These are phyloP conservation scores for Barypeithes pellucidus DNA, from an alignment of 2,888 invertebrate species.

Conservation along the genomic window DNA sequence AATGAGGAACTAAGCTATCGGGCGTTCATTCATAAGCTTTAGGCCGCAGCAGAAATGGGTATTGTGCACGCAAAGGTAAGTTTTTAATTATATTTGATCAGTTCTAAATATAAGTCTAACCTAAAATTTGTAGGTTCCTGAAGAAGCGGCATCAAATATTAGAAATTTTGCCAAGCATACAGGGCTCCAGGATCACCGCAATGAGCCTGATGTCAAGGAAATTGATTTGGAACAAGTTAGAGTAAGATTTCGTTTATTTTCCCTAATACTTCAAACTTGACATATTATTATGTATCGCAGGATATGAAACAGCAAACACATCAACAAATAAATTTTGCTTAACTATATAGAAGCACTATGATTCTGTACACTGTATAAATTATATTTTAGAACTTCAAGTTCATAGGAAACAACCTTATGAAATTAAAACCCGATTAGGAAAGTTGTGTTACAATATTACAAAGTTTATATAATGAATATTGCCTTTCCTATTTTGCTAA, in stretches of 20 bases:
- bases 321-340: no score
- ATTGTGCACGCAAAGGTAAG: slow-evolving; percentile 70
- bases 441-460: no score
- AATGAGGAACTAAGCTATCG: slow-evolving; percentile 15
- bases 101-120: slow-evolving; percentile 58
- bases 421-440: neutral
- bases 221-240: slow-evolving; percentile 74
- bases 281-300: no score
- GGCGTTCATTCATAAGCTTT: neutral
- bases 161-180: slow-evolving; percentile 52
- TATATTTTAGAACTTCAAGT: no score
- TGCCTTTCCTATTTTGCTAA: no score
- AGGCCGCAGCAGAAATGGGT: slow-evolving; percentile 64
- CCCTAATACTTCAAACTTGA: no score
- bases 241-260: slow-evolving; percentile 64
- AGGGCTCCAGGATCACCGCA: slow-evolving; percentile 51
- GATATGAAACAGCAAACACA: no score
- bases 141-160: slow-evolving; percentile 56
- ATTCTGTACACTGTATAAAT: neutral
- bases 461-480: no score
- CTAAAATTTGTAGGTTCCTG: slow-evolving; percentile 56
- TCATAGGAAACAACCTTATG: no score
- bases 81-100: slow-evolving; percentile 47
- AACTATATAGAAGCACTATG: no score
- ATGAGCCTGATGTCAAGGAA: slow-evolving; percentile 64